phyloP scores from a whole-genome alignment of 2,888 invertebrate species.

The Chironomus tentans region DNA sequence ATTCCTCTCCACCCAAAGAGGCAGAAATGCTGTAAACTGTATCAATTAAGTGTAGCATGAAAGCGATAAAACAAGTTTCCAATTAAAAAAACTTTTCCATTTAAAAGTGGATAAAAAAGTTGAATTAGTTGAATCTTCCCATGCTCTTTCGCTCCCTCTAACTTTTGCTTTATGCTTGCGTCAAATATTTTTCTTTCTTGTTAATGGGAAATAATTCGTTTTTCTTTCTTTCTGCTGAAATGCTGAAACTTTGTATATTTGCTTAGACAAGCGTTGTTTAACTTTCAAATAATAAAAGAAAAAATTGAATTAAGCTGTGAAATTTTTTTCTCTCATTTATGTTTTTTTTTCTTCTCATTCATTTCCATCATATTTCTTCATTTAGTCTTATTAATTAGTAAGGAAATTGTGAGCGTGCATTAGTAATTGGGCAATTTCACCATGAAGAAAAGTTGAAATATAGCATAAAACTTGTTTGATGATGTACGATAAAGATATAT shows the following conservation, averaged over 20 bases:
- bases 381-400: background rate
- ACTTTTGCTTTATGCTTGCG: background rate
- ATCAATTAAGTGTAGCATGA: constrained; percentile 1
- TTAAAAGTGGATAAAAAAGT: constrained; percentile 16
- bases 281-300: background rate
- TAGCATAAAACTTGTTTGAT: background rate
- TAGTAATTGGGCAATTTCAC: background rate
- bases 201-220: background rate
- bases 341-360: background rate
- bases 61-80: constrained; percentile 21
- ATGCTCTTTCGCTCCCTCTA: background rate
- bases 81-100: constrained; percentile 27
- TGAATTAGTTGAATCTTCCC: background rate
- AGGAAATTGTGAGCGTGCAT: background rate
- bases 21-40: constrained; percentile 21
- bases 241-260: background rate
- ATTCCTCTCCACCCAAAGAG: background rate
- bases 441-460: background rate
- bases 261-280: background rate
- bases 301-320: background rate
- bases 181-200: background rate
- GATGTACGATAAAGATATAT: background rate
- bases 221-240: background rate
- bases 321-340: background rate
- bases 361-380: too few relatives aligned